These are phyloP conservation scores for Squalus acanthias DNA, from an alignment of 2,797 vertebrate genomes.

Conservation along the genomic window DNA sequence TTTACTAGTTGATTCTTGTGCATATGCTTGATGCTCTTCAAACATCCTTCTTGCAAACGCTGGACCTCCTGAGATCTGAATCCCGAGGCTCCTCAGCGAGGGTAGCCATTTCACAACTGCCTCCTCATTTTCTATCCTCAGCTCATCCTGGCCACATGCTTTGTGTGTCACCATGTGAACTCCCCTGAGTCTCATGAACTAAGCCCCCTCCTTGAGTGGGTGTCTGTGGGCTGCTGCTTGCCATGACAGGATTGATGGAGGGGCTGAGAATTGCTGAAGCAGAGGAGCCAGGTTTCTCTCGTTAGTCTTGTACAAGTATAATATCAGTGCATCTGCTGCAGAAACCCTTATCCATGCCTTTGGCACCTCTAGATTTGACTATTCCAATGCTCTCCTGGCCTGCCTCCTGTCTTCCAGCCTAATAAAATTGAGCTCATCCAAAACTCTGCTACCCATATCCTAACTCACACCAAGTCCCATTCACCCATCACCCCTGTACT, in stretches of 20 bases:
- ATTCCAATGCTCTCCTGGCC: not conserved
- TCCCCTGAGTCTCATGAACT: not conserved
- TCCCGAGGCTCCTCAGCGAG: not conserved
- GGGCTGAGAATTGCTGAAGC: not conserved
- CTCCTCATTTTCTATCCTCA: not conserved
- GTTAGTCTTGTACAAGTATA: not conserved
- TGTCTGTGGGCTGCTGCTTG: not conserved
- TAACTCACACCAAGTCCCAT: not conserved
- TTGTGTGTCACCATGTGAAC: not conserved
- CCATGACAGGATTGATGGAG: not conserved
- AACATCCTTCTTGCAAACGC: not conserved
- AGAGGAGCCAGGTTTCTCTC: not conserved
- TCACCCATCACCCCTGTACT: not conserved
- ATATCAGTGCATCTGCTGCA: not conserved
- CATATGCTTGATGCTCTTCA: not conserved
- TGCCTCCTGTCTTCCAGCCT: not conserved
- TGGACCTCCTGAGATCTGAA: not conserved
- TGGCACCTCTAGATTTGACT: not conserved
- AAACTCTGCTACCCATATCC: not conserved
- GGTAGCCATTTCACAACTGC: not conserved
- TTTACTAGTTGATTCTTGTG: not conserved
- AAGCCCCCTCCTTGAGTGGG: not conserved
- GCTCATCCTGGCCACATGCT: not conserved
- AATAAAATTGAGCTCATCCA: not conserved
- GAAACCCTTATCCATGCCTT: not conserved